Base-by-base conservation (phyloP, 2,113 vertebrate species). In the Addax nasomaculatus region DNA sequence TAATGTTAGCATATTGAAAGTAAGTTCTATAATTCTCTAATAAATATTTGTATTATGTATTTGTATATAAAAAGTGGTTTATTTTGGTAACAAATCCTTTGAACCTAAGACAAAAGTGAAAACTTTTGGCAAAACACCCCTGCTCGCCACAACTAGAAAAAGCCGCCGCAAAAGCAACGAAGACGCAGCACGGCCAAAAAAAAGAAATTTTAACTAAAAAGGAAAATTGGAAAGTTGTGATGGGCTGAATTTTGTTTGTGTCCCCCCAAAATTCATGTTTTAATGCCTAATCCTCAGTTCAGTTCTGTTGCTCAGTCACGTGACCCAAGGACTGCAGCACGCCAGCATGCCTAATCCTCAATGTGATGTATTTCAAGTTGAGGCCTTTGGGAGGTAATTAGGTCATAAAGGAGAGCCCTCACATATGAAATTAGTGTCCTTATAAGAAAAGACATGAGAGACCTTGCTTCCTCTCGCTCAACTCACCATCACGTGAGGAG, bases 121-220 rank as follows among this genome's bases (percentile, higher is more conserved):
- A 70, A 70, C n/a, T 39, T 70, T 70, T 39, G n/a, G n/a, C 67
- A 70, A 70, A 70, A 70, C n/a, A 70, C 12, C 36, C 12, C 70
- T 43, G 23, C 70, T 76, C 36, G 27, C 70, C 36, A 76, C 36
- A 43, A 43, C 36, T 76, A 76, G 21, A 43, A 25, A 76, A 76
- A 43, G 6, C 36, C 23, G 3, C 27, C 0, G 3, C 36, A 76
- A 76, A 76, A 43, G 36, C 70, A 76, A 43, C 2, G 0, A 43
- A 39, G 36, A 73, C 36, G 6, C 36, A 43, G 2, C n/a, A 73
- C 36, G 27, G 36, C 23, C 70, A 76, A 76, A 14, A 73, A 73
- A 27, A 76, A 23, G 64, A 73, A 25, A 39, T 25, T 43, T 23
- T 73, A 43, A 25, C 11, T 12, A 23, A 2, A 73, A 25, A 43